These are phyloP conservation scores for Pectinophora gossypiella DNA, from an alignment of 1,140 invertebrate genomes.

Conservation along the genomic window DNA sequence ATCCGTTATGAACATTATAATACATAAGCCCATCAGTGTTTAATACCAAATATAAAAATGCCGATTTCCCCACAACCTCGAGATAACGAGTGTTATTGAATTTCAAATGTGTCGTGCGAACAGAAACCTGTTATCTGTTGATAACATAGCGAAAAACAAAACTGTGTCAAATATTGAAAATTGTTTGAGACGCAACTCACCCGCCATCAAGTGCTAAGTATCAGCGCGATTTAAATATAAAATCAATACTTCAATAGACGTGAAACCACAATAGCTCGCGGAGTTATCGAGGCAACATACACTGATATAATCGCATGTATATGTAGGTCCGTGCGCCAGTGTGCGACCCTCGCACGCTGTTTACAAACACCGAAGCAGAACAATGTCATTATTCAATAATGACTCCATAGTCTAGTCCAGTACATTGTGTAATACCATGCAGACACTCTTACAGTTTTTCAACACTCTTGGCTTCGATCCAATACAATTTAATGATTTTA, in stretches of 20 bases:
- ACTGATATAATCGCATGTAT: conserved; percentile 18
- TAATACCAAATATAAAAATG: too few species aligned
- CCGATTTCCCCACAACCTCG: too few species aligned
- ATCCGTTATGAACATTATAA: too few species aligned
- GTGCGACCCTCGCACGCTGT: conserved; percentile 29
- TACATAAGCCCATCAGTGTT: too few species aligned
- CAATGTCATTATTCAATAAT: conserved; percentile 65
- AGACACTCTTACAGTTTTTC: neutral
- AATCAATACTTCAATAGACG: conserved; percentile 66
- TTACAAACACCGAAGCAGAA: conserved; percentile 60
- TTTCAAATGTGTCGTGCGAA: too few species aligned
- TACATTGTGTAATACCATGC: conserved; percentile 29
- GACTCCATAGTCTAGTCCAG: conserved; percentile 36
- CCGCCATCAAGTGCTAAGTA: conserved; percentile 69
- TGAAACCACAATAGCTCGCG: conserved; percentile 48
- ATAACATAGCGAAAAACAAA: too few species aligned
- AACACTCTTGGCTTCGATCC: neutral
- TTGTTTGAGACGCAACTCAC: conserved; percentile 40
- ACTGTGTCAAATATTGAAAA: too few species aligned
- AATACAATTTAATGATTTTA: neutral
- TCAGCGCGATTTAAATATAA: conserved; percentile 50
- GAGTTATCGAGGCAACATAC: conserved; percentile 35
- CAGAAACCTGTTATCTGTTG: too few species aligned
- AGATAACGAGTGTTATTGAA: too few species aligned
- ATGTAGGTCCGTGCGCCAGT: conserved; percentile 6